phyloP scores from a whole-genome alignment of 2,888 invertebrate genomes.

The Macaria liturata region DNA sequence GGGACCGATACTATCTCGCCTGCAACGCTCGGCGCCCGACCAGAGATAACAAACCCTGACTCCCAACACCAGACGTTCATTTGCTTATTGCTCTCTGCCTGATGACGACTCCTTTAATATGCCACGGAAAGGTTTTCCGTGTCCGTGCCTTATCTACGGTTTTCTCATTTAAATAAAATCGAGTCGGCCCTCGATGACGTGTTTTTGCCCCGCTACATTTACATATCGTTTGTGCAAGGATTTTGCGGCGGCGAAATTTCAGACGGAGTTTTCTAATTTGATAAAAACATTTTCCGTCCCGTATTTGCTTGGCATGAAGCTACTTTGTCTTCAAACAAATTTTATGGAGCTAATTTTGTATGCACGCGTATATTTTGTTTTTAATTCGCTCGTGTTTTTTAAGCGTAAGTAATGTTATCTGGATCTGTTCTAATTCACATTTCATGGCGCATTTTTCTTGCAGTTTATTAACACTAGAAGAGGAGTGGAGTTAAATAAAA shows the following conservation, averaged over 20 bases:
- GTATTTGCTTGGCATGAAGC: constrained; percentile 2
- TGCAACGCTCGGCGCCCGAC: constrained; percentile 56
- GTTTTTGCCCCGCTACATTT: constrained; percentile 38
- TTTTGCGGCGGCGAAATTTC: constrained; percentile 26
- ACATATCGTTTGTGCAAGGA: constrained; percentile 31
- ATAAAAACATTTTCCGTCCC: constrained; percentile 4
- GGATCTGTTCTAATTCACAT: no score
- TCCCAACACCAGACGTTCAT: constrained; percentile 62
- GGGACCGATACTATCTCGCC: constrained; percentile 68
- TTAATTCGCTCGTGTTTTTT: background rate
- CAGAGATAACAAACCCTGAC: constrained; percentile 41
- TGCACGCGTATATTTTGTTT: background rate
- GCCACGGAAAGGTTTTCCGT: constrained; percentile 59
- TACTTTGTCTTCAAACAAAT: background rate
- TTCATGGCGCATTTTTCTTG: no score
- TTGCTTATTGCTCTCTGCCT: constrained; percentile 69
- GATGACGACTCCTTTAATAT: constrained; percentile 60
- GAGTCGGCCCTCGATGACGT: constrained; percentile 42
- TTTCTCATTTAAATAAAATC: constrained; percentile 55
- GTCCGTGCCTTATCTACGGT: constrained; percentile 64
- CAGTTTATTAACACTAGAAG: no score
- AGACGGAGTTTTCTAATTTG: constrained; percentile 23
- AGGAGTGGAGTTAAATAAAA: constrained; percentile 1
- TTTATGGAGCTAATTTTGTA: constrained; percentile 1
- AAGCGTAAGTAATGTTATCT: no score